These are phyloP conservation scores for Villa cingulata DNA, from an alignment of 2,888 invertebrate species.

Conservation along the genomic window DNA sequence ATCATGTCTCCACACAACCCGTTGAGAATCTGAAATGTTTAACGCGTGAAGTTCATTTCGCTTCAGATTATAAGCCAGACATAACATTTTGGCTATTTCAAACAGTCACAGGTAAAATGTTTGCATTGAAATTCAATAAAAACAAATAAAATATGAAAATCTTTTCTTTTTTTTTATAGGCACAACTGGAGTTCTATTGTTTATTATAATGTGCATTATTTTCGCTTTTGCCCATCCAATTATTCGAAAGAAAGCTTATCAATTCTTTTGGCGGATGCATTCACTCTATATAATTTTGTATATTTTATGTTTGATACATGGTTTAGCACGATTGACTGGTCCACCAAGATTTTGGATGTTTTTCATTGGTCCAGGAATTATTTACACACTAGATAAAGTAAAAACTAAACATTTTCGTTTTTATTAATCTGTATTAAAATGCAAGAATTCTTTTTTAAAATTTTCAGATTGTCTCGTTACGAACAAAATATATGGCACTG, in stretches of 20 bases:
- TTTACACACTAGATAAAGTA: constrained; percentile 74
- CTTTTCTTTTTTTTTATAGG: constrained; percentile 44
- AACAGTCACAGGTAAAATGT: constrained; percentile 67
- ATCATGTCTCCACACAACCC: constrained; percentile 92
- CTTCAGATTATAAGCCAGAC: constrained; percentile 86
- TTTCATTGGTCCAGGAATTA: constrained; percentile 78
- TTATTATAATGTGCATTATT: constrained; percentile 84
- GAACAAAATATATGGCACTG: constrained; percentile 81
- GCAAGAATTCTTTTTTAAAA: neutral
- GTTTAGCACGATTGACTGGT: constrained; percentile 79
- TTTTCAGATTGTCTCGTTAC: constrained; percentile 66
- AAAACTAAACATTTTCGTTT: too few species aligned
- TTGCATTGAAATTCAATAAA: neutral
- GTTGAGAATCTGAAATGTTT: constrained; percentile 82
- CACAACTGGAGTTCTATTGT: constrained; percentile 72
- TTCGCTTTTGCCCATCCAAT: constrained; percentile 93
- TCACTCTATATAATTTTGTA: constrained; percentile 78
- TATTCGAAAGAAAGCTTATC: constrained; percentile 83
- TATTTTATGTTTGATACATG: constrained; percentile 74
- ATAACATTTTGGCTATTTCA: constrained; percentile 93
- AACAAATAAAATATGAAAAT: too few species aligned
- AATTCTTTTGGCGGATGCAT: constrained; percentile 91
- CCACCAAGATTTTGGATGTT: constrained; percentile 89
- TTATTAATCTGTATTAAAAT: neutral
- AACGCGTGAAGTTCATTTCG: constrained; percentile 86